Percentiles rank a stretch among this genome's conserved stretches.
Evolutionary conservation across 2,113 vertebrate genomes (phyloP).

Genomic region (Carollia perspicillata): DNA sequence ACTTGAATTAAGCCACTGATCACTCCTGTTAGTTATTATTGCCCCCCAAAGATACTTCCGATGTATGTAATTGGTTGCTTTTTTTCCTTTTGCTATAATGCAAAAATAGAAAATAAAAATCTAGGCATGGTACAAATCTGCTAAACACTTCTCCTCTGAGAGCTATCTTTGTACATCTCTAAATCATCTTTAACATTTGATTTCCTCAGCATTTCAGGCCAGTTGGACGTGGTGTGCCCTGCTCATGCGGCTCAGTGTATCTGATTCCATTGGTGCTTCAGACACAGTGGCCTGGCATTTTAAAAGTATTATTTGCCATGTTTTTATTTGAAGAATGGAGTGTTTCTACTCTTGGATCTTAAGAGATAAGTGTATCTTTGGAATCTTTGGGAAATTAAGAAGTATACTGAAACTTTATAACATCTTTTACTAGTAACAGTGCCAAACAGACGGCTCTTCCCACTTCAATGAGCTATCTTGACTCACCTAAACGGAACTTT

Average conservation of each 20-base stretch:
- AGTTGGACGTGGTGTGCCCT: neutral
- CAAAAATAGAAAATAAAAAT: constrained; percentile 48
- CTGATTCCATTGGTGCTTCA: neutral
- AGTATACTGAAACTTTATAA: neutral
- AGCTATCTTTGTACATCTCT: constrained; percentile 15
- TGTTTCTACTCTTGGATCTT: neutral
- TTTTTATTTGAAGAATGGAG: constrained; percentile 4
- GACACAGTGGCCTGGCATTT: neutral
- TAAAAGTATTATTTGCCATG: neutral
- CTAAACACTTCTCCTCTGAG: constrained; percentile 38
- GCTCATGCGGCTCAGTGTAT: neutral
- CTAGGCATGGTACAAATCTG: neutral
- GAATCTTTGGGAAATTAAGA: neutral
- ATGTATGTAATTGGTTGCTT: neutral
- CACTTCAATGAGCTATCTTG: neutral
- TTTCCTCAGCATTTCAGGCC: neutral
- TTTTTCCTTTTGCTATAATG: neutral
- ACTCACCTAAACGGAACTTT: neutral
- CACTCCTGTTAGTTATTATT: neutral
- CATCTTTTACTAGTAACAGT: neutral
- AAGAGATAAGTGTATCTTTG: neutral
- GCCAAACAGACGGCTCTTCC: neutral
- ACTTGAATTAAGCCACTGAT: neutral
- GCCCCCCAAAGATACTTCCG: neutral
- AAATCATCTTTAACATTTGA: constrained; percentile 27